phyloP scores from a whole-genome alignment of 2,797 vertebrate genomes.

The Sebastes jordani region DNA sequence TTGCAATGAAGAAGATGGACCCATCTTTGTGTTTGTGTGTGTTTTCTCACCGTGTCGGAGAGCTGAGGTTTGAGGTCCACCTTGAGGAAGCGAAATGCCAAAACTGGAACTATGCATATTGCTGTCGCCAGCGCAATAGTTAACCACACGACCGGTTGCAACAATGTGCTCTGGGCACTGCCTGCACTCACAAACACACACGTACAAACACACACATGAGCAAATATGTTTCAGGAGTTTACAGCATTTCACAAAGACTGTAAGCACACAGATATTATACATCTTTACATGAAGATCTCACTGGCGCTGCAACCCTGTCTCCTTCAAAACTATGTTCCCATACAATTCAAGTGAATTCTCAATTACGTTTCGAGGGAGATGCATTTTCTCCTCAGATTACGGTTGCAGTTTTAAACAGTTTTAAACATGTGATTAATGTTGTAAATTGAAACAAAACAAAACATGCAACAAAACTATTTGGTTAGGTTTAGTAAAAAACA shows the following conservation, averaged over 20 bases:
- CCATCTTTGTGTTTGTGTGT: constrained; percentile 14
- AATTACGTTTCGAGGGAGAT: no score
- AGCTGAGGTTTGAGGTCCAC: constrained; percentile 92
- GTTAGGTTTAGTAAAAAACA: no score
- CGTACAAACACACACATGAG: constrained; percentile 5
- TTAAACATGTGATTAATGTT: no score
- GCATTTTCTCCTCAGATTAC: no score
- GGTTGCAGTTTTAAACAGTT: no score
- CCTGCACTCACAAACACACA: constrained; percentile 76
- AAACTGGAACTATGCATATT: constrained; percentile 92
- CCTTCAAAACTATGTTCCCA: no score
- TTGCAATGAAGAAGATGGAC: constrained; percentile 26
- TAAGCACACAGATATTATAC: not conserved
- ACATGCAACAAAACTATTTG: no score
- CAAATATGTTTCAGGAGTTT: not conserved
- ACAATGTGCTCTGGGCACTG: constrained; percentile 90
- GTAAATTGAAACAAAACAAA: no score
- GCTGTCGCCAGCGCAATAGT: constrained; percentile 91
- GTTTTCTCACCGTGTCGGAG: constrained; percentile 89
- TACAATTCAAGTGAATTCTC: no score
- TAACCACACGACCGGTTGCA: constrained; percentile 92
- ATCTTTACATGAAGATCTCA: not conserved
- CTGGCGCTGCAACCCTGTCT: no score
- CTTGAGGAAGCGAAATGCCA: constrained; percentile 95
- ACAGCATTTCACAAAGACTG: not conserved